These are phyloP conservation scores for Hippocampus kuda DNA, from an alignment of 2,797 vertebrate genomes.

Conservation along the genomic window DNA sequence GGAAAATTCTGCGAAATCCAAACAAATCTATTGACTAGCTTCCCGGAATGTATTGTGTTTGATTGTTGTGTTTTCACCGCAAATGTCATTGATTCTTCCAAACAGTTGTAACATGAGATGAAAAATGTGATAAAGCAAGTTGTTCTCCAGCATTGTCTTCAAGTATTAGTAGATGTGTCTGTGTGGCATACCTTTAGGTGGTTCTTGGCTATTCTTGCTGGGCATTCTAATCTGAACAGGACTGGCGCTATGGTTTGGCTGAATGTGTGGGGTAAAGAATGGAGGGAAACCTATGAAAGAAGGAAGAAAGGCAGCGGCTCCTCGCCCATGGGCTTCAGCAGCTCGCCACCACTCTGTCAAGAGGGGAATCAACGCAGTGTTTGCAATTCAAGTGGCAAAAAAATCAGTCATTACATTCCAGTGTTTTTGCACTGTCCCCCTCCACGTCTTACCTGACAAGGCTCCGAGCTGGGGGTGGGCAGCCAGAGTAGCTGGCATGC, in stretches of 20 bases:
- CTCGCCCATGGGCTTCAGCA: slow-evolving; percentile 77
- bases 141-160: slow-evolving; percentile 15
- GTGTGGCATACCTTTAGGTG: slow-evolving; percentile 78
- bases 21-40: too few species aligned
- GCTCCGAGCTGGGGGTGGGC: slow-evolving; percentile 83
- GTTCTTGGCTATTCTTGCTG: slow-evolving; percentile 76
- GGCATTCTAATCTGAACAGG: slow-evolving; percentile 79
- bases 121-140: too few species aligned
- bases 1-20: too few species aligned
- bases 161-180: slow-evolving; percentile 34
- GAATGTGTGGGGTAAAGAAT: slow-evolving; percentile 80
- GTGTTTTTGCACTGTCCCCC: slow-evolving; percentile 5
- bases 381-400: slow-evolving; percentile 18
- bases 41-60: too few species aligned
- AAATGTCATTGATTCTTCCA: too few species aligned
- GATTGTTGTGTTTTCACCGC: too few species aligned
- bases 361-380: slow-evolving; percentile 21
- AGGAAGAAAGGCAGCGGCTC: slow-evolving; percentile 82
- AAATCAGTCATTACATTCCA: slow-evolving; percentile 9
- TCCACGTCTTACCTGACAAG: slow-evolving; percentile 74
- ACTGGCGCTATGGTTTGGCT: slow-evolving; percentile 79
- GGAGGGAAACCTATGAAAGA: slow-evolving; percentile 86
- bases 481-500: slow-evolving; percentile 80
- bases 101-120: too few species aligned
- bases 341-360: slow-evolving; percentile 91